Evolutionary conservation across 2,888 invertebrate genomes (phyloP).

Genomic region (Anaspis maculata): DNA sequence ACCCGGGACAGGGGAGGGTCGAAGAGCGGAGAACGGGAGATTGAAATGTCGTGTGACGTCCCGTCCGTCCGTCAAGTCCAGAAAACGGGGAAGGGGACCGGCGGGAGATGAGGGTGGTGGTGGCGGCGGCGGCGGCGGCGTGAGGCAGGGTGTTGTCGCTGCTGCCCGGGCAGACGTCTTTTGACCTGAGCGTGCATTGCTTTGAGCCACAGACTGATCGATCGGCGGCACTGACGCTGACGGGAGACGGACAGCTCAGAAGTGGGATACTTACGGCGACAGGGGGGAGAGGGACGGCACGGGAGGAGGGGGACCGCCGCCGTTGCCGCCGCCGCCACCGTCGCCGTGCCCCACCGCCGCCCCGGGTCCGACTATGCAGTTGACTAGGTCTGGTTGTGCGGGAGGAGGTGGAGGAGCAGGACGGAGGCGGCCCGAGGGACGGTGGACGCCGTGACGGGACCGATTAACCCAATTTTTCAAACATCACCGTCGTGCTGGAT

Average conservation of each 20-base stretch:
- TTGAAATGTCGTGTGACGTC: slow-evolving; percentile 29
- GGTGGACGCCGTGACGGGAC: too few species aligned
- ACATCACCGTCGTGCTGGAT: too few species aligned
- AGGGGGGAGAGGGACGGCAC: slow-evolving; percentile 16
- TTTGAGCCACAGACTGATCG: slow-evolving; percentile 44
- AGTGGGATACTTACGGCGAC: slow-evolving; percentile 22
- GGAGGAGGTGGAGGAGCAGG: too few species aligned
- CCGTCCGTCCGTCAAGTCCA: slow-evolving; percentile 27
- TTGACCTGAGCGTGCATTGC: slow-evolving; percentile 44
- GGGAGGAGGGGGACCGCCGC: slow-evolving; percentile 18
- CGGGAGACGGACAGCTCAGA: slow-evolving; percentile 44
- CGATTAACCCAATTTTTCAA: too few species aligned
- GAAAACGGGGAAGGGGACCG: slow-evolving; percentile 10
- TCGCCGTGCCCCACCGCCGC: slow-evolving; percentile 20
- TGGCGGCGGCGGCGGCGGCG: slow-evolving; percentile 22
- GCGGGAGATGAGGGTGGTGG: slow-evolving; percentile 19
- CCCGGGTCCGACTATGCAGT: slow-evolving; percentile 4
- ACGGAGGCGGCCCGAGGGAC: too few species aligned
- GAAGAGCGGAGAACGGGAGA: slow-evolving; percentile 17
- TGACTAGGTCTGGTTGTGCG: slow-evolving; percentile 10
- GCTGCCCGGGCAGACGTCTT: slow-evolving; percentile 44
- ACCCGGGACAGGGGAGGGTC: slow-evolving; percentile 21
- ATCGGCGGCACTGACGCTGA: slow-evolving; percentile 41
- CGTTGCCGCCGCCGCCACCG: slow-evolving; percentile 23
- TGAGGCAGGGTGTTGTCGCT: slow-evolving; percentile 33